Percentiles rank a stretch among this genome's conserved stretches.
phyloP scores from a whole-genome alignment of 2,888 invertebrate species.

The Darwinula stevensoni region DNA sequence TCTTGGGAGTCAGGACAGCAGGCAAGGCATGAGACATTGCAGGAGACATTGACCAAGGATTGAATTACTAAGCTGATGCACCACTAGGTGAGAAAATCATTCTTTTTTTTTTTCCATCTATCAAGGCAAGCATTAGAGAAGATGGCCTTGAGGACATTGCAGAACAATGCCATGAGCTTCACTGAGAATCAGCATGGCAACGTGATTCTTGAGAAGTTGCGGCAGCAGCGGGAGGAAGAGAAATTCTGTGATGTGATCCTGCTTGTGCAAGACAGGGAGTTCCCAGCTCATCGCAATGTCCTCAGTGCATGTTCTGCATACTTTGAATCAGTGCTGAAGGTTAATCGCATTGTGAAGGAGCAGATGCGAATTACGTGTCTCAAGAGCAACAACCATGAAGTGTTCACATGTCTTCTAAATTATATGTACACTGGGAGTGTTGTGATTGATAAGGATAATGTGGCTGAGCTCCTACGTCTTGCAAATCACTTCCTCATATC shows the following conservation, averaged over 20 bases:
- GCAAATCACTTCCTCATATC: too few relatives aligned
- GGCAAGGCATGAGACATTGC: too few relatives aligned
- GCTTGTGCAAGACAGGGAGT: slow-evolving; percentile 25
- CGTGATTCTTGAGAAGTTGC: slow-evolving; percentile 17
- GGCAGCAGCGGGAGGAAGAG: slow-evolving; percentile 23
- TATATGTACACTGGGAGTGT: too few relatives aligned
- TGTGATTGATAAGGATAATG: too few relatives aligned
- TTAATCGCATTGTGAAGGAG: slow-evolving; percentile 20
- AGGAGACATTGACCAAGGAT: too few relatives aligned
- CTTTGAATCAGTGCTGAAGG: slow-evolving; percentile 27
- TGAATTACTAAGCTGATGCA: too few relatives aligned
- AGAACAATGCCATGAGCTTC: slow-evolving; percentile 15
- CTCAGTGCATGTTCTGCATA: slow-evolving; percentile 30
- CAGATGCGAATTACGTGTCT: slow-evolving; percentile 24
- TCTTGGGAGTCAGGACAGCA: too few relatives aligned
- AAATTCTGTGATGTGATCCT: slow-evolving; percentile 29
- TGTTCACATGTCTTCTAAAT: slow-evolving; percentile 26
- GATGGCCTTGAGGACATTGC: too few relatives aligned
- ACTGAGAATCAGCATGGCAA: slow-evolving; percentile 17
- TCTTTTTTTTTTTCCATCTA: too few relatives aligned
- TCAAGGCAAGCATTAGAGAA: too few relatives aligned
- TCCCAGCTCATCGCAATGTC: slow-evolving; percentile 28
- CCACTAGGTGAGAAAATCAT: too few relatives aligned
- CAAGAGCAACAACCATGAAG: slow-evolving; percentile 25
- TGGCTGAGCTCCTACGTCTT: too few relatives aligned